Evolutionary conservation across 2,888 invertebrate genomes (phyloP), one percentile per base, ranked within the genome.

Genomic region (Chrysotoxum bicinctum): DNA sequence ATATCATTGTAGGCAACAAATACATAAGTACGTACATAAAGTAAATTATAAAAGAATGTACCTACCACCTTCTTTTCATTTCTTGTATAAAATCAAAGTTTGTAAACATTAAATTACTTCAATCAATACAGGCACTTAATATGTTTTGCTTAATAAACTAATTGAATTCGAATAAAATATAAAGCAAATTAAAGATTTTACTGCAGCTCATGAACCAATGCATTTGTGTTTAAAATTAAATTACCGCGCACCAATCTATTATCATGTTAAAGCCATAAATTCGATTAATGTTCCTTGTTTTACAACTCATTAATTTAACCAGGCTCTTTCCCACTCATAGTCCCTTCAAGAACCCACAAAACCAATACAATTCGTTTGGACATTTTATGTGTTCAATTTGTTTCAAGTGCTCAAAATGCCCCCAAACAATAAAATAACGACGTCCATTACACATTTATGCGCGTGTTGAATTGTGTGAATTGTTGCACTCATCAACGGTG

Each of bases 341-440:
- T 54, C 37, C 45, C 40, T 66, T 68, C 75, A 72, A 23, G n/a
- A 74, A 43, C 48, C 56, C 79, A 74, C 70, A 58, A 66, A 43
- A 52, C 50, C 35, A 68, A 40, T 32, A 58, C 79, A 79, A 43
- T 64, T 37, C 35, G 75, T 84, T 76, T 68, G 32, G 66, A 37
- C 19, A 54, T 56, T 64, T 73, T 45, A 64, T 45, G 64, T 45
- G 45, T 64, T 64, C 45, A 45, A 64, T 32, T 60, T 69, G 66
- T n/a, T 50, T 40, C 45, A 30, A 64, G 30, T 30, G 35, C 79
- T 50, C 66, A 72, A 81, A 77, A 81, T 85, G 76, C 81, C 81
- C 70, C 73, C 72, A 85, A 81, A 80, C 81, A 77, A 81, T 81
- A 58, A 77, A 73, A 76, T 81, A 84, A 76, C 58, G 66, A 81